Conservation (phyloP, 2,888 invertebrate species). For the Lasioglossum vierecki region DNA sequence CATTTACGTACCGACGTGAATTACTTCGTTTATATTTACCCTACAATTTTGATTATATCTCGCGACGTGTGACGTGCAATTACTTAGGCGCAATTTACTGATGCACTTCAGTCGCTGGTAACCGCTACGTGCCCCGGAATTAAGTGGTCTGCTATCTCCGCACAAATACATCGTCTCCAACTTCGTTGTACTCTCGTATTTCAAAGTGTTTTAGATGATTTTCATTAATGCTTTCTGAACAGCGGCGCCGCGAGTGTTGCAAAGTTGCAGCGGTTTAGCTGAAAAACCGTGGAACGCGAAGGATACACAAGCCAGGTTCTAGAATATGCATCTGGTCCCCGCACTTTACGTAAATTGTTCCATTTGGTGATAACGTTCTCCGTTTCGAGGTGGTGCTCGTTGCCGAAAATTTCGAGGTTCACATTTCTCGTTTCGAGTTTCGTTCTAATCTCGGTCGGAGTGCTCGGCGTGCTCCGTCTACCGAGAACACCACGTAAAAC, state of each 20-base stretch:
- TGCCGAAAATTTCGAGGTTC: neutral
- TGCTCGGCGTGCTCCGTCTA: neutral
- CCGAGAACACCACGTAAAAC: conserved; percentile 23
- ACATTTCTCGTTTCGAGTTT: neutral
- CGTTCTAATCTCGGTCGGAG: conserved; percentile 7
- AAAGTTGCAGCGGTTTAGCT: neutral
- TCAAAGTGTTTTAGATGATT: neutral
- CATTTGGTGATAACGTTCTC: neutral
- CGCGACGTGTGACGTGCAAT: neutral
- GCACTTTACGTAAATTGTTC: neutral
- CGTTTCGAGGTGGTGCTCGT: neutral
- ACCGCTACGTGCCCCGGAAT: neutral
- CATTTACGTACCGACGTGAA: neutral
- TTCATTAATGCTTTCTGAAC: neutral
- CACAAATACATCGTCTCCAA: neutral
- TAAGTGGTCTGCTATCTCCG: neutral
- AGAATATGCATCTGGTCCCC: neutral
- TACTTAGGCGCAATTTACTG: neutral
- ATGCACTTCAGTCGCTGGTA: neutral
- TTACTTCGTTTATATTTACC: neutral
- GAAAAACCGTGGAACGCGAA: neutral
- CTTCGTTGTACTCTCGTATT: neutral
- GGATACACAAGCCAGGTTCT: neutral
- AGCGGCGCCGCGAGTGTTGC: neutral
- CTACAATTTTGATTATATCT: neutral